Conservation (phyloP, 2,888 invertebrate species). For the Caenorhabditis sinica region DNA sequence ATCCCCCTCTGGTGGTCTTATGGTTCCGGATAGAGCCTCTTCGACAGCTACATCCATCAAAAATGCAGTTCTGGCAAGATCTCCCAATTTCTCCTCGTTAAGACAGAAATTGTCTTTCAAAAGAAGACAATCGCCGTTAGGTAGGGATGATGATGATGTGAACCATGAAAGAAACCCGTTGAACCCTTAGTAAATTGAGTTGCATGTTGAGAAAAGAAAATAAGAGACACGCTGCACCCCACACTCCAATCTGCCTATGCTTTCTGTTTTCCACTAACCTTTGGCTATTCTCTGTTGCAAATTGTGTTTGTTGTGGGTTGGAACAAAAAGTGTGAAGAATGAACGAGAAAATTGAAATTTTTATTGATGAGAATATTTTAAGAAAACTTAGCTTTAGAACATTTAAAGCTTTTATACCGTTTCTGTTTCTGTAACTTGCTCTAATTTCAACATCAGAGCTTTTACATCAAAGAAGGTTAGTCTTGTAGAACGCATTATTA, state of each 20-base stretch:
- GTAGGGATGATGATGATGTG: constrained; percentile 19
- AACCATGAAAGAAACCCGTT: neutral
- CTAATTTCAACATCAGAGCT: too few relatives aligned
- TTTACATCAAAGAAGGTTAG: too few relatives aligned
- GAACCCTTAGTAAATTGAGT: constrained; percentile 18
- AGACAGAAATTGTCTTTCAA: constrained; percentile 68
- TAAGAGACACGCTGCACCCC: constrained; percentile 23
- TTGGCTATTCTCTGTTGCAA: constrained; percentile 17
- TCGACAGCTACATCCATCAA: constrained; percentile 41
- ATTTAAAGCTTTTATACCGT: too few relatives aligned
- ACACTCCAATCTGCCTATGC: constrained; percentile 25
- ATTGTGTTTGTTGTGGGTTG: constrained; percentile 10
- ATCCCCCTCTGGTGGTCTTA: constrained; percentile 48
- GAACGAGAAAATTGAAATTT: too few relatives aligned
- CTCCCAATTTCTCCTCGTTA: constrained; percentile 62
- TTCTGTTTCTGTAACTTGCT: too few relatives aligned
- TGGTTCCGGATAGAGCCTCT: constrained; percentile 41
- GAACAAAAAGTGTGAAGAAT: neutral
- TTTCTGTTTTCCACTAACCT: constrained; percentile 49
- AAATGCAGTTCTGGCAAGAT: constrained; percentile 52
- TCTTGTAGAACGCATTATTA: too few relatives aligned
- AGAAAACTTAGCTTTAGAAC: too few relatives aligned
- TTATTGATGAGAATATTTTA: too few relatives aligned
- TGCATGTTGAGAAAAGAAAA: neutral
- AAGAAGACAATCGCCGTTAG: constrained; percentile 62